These are phyloP conservation scores for Heliconius congener DNA, from an alignment of 1,140 invertebrate species.

Conservation along the genomic window DNA sequence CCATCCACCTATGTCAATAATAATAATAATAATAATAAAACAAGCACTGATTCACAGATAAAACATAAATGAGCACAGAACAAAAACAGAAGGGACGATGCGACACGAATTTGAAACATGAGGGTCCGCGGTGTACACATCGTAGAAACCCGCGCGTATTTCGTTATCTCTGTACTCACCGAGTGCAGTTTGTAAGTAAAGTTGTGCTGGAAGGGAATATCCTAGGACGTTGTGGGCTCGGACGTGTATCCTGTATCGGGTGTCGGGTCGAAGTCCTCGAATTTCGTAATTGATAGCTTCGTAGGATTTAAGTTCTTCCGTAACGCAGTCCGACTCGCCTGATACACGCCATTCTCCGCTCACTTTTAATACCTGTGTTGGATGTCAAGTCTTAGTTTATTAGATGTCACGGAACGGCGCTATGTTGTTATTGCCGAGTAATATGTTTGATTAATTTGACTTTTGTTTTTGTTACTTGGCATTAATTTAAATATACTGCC, in stretches of 20 bases:
- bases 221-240: conserved; percentile 93
- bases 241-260: conserved; percentile 91
- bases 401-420: not conserved
- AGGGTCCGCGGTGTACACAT: conserved; percentile 73
- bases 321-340: conserved; percentile 82
- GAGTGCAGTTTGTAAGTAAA: conserved; percentile 91
- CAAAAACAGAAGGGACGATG: conserved; percentile 50
- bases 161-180: conserved; percentile 86
- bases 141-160: conserved; percentile 77
- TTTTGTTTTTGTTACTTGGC: too few species aligned
- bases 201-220: conserved; percentile 86
- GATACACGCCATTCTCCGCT: conserved; percentile 84
- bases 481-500: too few species aligned
- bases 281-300: conserved; percentile 86
- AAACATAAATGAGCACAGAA: conserved; percentile 37
- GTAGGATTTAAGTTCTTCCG: conserved; percentile 81
- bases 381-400: not conserved
- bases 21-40: not conserved
- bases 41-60: conserved; percentile 25
- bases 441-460: too few species aligned
- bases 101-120: conserved; percentile 53
- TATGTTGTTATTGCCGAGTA: too few species aligned
- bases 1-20: conserved; percentile 6
- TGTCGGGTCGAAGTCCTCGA: conserved; percentile 86
- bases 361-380: conserved; percentile 81